Base-by-base conservation (phyloP, 2,113 vertebrate species). In the Chaetodon trifascialis region DNA sequence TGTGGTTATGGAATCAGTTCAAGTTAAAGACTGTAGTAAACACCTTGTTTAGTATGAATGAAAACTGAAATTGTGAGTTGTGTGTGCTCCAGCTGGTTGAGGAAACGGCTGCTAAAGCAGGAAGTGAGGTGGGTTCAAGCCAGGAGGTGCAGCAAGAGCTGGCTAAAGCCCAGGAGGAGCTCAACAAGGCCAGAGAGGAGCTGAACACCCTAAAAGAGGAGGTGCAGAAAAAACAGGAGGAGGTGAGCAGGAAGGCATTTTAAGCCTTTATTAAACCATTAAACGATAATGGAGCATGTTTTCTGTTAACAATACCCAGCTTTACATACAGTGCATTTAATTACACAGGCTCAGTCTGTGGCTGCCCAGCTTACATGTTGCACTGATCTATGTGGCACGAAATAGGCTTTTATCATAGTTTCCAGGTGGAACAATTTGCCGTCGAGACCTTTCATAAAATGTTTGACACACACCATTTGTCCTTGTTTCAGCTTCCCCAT, bases 21-120 rank as follows among this genome's bases (percentile, higher is more conserved):
- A 21, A 4, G 5, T 75, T 34, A 19, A 14, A n/a, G 5, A 6
- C 54, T 60, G 11, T 3, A 36, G 19, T 1, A 11, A 46, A 38
- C 8, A 9, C 2, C 8, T 1, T 10, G 9, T 8, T 73, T 36
- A 68, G 0, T 30, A 1, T 54, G 15, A n/a, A 5, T 5, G 1
- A 55, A 42, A 55, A 17, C 6, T 23, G 10, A 25, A 63, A 19
- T 6, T 5, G 3, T 52, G 38, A 1, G 1, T 34, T 8, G 10
- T 67, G 7, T 76, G 7, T 73, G 15, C 86, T 88, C 30, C 82
- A 99, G 98, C 78, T 96, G 88, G 94, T 97, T 81, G 93, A 90
- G 0, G 97, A 97, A 76, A 89, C 94, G 0, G 93, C 97, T 8
- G 87, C 94, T 79, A 95, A 96, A 81, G 88, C 95, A 60, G 88